Percentiles rank a stretch among this genome's conserved stretches.
These are phyloP conservation scores for Ochotona princeps DNA, from an alignment of 2,113 vertebrate species.

Conservation along the genomic window DNA sequence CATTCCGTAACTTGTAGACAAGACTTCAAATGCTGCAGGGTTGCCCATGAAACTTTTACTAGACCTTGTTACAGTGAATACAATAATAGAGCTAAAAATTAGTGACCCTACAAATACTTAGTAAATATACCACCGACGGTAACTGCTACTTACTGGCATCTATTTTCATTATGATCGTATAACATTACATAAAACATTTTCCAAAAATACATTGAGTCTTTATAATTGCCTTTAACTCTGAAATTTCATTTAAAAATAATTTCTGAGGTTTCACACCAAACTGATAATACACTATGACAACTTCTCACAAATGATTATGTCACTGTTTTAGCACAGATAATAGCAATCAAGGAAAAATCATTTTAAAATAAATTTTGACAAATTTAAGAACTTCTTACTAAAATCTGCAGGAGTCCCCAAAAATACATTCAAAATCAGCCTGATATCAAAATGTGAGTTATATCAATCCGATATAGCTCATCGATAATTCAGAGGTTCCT, in stretches of 20 bases:
- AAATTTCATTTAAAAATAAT: constrained; percentile 34
- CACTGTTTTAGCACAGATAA: background rate
- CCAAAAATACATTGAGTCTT: background rate
- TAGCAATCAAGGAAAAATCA: constrained; percentile 41
- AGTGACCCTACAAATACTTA: background rate
- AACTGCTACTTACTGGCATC: background rate
- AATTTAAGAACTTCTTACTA: constrained; percentile 26
- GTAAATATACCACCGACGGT: background rate
- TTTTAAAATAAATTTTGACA: constrained; percentile 50
- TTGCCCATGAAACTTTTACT: background rate
- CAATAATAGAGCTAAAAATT: background rate
- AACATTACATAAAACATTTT: background rate
- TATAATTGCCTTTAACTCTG: background rate
- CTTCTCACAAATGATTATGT: background rate
- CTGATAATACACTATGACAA: background rate
- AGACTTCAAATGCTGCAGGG: background rate
- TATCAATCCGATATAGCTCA: background rate
- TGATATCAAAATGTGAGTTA: constrained; percentile 26
- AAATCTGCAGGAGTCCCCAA: background rate
- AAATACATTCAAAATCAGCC: background rate
- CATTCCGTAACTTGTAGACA: background rate
- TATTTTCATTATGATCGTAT: background rate
- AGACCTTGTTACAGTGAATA: background rate
- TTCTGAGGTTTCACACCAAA: background rate
- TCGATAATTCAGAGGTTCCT: background rate